A percentile compares a stretch with the other conserved stretches of the same genome.
These are phyloP conservation scores for Diuraphis noxia DNA, from an alignment of 1,140 invertebrate genomes.

Conservation along the genomic window DNA sequence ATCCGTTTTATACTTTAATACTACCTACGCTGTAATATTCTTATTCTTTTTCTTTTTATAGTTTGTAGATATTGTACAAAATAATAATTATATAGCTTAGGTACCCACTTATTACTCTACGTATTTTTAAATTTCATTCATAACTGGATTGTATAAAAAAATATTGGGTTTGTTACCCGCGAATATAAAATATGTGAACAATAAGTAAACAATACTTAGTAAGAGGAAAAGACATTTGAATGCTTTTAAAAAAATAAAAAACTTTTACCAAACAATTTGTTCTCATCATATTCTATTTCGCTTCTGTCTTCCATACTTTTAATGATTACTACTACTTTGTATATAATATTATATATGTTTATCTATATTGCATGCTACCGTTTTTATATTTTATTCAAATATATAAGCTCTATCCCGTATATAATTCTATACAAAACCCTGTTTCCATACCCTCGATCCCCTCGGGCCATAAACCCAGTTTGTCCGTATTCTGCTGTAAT, in stretches of 20 bases:
- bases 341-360: background rate
- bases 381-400: background rate
- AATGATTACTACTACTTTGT: background rate
- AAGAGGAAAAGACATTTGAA: background rate
- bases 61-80: background rate
- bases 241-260: background rate
- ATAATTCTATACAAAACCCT: background rate
- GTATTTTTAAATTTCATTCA: background rate
- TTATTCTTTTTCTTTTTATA: background rate
- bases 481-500: conserved; percentile 21
- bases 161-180: background rate
- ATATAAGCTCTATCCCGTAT: background rate
- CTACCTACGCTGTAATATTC: background rate
- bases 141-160: background rate
- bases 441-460: background rate
- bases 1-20: too few species aligned
- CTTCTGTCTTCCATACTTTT: background rate
- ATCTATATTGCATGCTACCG: background rate
- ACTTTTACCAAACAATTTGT: background rate
- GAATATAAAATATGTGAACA: background rate
- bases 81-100: background rate
- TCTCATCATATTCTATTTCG: background rate
- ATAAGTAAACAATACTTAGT: conserved; percentile 10
- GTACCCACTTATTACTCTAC: background rate
- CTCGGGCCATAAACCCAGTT: background rate